Evolutionary conservation across 2,888 invertebrate species (phyloP).

Genomic region (Sarcophaga carnaria): DNA sequence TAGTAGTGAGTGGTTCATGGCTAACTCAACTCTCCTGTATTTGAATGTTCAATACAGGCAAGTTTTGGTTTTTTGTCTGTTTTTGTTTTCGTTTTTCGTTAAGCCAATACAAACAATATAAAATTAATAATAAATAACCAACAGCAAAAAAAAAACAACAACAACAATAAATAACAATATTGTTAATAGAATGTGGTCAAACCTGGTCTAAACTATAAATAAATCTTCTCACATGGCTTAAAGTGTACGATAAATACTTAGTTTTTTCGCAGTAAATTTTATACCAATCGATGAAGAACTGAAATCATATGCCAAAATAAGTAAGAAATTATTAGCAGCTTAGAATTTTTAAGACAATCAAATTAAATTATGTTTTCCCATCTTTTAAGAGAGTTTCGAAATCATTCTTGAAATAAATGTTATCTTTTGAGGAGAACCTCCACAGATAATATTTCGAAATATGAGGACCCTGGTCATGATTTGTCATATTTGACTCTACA

Average conservation of each 20-base stretch:
- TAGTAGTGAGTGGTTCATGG: background rate
- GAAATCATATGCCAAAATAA: too few relatives aligned
- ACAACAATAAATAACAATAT: constrained; percentile 1
- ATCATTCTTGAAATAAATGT: too few relatives aligned
- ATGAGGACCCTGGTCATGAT: too few relatives aligned
- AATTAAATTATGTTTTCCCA: too few relatives aligned
- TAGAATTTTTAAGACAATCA: too few relatives aligned
- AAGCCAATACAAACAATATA: background rate
- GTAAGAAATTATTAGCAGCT: too few relatives aligned
- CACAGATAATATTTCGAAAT: too few relatives aligned
- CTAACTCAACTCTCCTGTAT: background rate
- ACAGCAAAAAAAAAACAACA: constrained; percentile 28
- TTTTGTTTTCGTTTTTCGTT: background rate
- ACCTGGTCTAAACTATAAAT: constrained; percentile 43
- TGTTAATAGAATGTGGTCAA: constrained; percentile 50
- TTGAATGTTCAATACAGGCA: background rate
- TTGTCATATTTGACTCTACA: too few relatives aligned
- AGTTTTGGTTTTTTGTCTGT: background rate
- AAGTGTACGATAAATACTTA: background rate
- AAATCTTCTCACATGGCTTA: background rate
- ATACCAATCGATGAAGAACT: too few relatives aligned
- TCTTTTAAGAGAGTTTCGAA: too few relatives aligned
- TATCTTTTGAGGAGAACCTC: too few relatives aligned
- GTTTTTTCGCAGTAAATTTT: too few relatives aligned
- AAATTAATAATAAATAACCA: constrained; percentile 29